These are phyloP conservation scores for Chaetodon trifasciatus DNA, from an alignment of 2,797 vertebrate species.

Conservation along the genomic window DNA sequence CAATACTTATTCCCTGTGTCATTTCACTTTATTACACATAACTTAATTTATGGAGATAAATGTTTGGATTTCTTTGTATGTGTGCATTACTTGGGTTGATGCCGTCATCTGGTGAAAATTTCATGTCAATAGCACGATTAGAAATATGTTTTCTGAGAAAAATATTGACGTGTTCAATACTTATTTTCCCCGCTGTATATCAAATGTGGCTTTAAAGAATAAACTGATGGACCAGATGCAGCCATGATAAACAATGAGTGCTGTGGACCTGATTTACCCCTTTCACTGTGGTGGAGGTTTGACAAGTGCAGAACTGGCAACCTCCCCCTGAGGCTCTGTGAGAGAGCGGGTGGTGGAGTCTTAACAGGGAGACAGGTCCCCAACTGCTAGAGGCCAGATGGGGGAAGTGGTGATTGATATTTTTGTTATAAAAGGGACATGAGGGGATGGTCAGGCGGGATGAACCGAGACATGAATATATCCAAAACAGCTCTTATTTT, in stretches of 20 bases:
- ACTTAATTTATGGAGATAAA: too few relatives aligned
- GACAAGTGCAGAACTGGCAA: conserved; percentile 62
- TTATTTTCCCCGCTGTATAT: too few relatives aligned
- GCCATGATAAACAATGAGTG: conserved; percentile 31
- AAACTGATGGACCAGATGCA: conserved; percentile 17
- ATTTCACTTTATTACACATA: too few relatives aligned
- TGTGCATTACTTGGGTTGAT: too few relatives aligned
- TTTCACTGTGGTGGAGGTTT: conserved; percentile 29
- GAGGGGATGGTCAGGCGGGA: conserved; percentile 20
- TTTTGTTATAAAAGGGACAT: conserved; percentile 43
- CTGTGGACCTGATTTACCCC: conserved; percentile 34
- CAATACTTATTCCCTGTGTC: too few relatives aligned
- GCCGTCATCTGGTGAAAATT: too few relatives aligned
- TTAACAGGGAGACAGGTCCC: conserved; percentile 35
- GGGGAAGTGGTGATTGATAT: conserved; percentile 51
- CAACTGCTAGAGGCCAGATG: conserved; percentile 42
- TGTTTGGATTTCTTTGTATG: too few relatives aligned
- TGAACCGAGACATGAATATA: background rate
- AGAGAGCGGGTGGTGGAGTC: conserved; percentile 37
- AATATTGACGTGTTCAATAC: too few relatives aligned
- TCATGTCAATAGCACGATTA: too few relatives aligned
- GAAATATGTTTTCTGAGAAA: too few relatives aligned
- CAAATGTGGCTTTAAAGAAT: conserved; percentile 17
- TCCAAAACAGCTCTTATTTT: background rate
- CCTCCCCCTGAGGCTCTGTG: conserved; percentile 31